Base-by-base conservation (phyloP, 2,113 vertebrate species). In the Corythornis vintsioides region DNA sequence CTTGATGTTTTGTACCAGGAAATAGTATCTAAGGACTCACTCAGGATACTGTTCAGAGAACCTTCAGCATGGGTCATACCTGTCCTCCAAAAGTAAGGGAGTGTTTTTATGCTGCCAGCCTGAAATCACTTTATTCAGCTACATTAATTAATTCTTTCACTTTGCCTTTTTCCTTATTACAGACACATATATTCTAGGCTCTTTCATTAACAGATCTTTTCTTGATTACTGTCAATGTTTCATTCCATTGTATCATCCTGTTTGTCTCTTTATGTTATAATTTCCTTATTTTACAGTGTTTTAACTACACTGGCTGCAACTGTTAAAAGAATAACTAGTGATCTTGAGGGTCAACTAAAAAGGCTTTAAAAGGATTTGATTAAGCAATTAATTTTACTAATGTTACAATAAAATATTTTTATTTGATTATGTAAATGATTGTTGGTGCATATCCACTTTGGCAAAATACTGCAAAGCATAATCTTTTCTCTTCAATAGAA, bases 201-300 rank as follows among this genome's bases (percentile, higher is more conserved):
- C 29, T 57, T 78, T 50, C 4, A 5, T 53, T 40, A 92, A 89
- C 38, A 89, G 64, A 91, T 33, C 31, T 88, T 77, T 79, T 31
- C 67, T 70, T 75, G 82, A 83, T 85, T 79, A 88, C 38, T 82
- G 45, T 89, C 59, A 91, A 47, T 1, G 12, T 65, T 76, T 76
- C 55, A 83, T 91, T 84, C 28, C 50, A 83, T 35, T 93, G 74
- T 69, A 78, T 56, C 74, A 89, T 55, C 28, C 64, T 87, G 47
- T 85, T 94, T 89, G 91, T 59, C 75, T 83, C 92, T 43, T 60
- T 67, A 94, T 91, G 83, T 73, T 77, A 38, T 52, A 77, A 92
- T 94, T 92, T 87, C 79, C 79, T 85, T 85, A 89, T 92, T 95
- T 92, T 73, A 83, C 19, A 69, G 80, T 86, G 35, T 77, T 89